Evolutionary conservation across 1,140 invertebrate species (phyloP).

Genomic region (Trichonephila clavipes): DNA sequence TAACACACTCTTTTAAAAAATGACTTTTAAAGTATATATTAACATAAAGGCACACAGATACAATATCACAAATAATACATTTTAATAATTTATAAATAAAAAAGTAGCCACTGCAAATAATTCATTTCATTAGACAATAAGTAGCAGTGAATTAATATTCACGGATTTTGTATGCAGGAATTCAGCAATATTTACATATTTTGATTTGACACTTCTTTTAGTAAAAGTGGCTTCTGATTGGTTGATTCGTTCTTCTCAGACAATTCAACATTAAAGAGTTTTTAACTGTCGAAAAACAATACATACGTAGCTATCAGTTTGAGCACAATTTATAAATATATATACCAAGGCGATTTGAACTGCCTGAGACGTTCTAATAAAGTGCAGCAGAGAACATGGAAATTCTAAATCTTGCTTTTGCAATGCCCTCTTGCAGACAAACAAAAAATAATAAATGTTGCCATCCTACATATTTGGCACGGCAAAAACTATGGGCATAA

Average conservation of each 20-base stretch:
- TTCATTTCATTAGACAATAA: background rate
- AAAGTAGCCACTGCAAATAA: background rate
- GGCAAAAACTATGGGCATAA: conserved; percentile 44
- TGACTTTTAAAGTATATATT: background rate
- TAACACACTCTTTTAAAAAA: too few relatives aligned
- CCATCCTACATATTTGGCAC: conserved; percentile 70
- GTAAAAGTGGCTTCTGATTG: background rate
- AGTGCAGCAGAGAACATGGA: conserved; percentile 15
- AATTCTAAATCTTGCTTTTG: background rate
- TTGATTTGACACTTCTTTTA: background rate
- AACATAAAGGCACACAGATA: background rate
- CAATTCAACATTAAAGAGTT: background rate
- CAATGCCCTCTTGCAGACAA: background rate
- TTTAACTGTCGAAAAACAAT: background rate
- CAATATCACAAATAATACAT: background rate
- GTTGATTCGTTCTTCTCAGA: conserved; percentile 35
- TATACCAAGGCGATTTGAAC: background rate
- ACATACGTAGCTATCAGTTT: conserved; percentile 5
- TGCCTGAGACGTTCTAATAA: conserved; percentile 17
- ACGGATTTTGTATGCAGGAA: background rate
- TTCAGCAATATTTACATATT: conserved; percentile 6
- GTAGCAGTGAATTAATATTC: background rate
- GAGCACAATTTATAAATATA: conserved; percentile 60
- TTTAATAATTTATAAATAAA: too few relatives aligned
- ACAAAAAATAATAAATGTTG: conserved; percentile 3